Percentiles rank a stretch among this genome's conserved stretches.
phyloP scores from a whole-genome alignment of 2,113 vertebrate genomes.

The Ameiurus melas region DNA sequence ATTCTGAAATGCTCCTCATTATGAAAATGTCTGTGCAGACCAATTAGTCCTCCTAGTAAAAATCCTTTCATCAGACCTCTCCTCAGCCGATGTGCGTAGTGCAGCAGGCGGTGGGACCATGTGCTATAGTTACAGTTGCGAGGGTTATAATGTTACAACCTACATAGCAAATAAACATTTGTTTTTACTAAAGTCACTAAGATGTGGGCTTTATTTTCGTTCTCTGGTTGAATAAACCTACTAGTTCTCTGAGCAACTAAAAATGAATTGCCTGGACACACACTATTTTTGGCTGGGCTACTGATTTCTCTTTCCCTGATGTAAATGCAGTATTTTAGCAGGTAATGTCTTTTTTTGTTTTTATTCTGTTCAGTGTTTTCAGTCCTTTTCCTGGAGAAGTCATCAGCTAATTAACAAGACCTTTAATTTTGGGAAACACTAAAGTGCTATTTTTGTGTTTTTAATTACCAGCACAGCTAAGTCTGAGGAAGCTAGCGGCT shows the following conservation, averaged over 20 bases:
- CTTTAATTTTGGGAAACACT: background rate
- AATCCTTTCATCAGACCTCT: background rate
- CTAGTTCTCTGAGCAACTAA: background rate
- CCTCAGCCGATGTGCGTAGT: background rate
- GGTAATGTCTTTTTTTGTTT: background rate
- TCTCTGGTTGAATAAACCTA: background rate
- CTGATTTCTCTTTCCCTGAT: background rate
- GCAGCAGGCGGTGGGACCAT: background rate
- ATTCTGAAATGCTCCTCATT: background rate
- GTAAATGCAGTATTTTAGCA: background rate
- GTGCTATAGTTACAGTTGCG: background rate
- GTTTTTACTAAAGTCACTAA: background rate
- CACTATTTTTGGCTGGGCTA: background rate
- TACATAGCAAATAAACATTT: background rate
- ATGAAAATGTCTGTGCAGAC: background rate
- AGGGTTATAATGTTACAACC: background rate
- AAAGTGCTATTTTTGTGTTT: background rate
- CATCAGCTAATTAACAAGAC: background rate
- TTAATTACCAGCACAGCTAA: background rate
- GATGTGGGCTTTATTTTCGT: background rate
- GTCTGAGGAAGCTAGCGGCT: conserved; percentile 28
- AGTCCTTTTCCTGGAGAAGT: no score
- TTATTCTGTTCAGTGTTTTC: background rate
- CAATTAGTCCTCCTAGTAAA: background rate
- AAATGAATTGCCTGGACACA: background rate